Evolutionary conservation across 2,888 invertebrate species (phyloP), one percentile per base, ranked within the genome.

Genomic region (Eupithecia tripunctaria): DNA sequence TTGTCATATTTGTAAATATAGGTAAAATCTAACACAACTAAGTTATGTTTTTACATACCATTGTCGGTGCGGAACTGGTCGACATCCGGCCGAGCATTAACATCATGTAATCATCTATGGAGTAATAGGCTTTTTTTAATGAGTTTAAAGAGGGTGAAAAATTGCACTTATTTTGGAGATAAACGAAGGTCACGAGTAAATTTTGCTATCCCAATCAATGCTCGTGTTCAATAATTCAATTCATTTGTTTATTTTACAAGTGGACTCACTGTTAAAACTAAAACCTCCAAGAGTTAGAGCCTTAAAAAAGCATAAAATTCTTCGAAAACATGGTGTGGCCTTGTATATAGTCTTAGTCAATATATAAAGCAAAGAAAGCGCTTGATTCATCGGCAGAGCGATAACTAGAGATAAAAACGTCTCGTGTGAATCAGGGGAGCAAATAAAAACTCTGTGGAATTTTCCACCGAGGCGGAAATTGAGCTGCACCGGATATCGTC

Each of bases 401-500:
- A 74, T 67, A 72, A 71, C 63, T 66, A 51, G 32, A 77, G 76
- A 80, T 73, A 80, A 84, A 82, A 68, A 70, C 73, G 76, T 70
- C 77, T 59, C 78, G 81, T 82, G 81, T 81, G 82, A 85, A 87
- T 87, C 86, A 86, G 84, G 83, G 81, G 84, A 84, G 85, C 86
- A 89, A 91, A 90, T 88, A 91, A 91, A 90, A 89, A 88, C 85
- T 85, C 86, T 77, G 84, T 82, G 86, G 85, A 85, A 87, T 86
- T 86, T 90, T 89, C 88, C 86, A 89, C 87, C 85, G 87, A 82
- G 77, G 91, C 88, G 93, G 93, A 94, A 93, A 93, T 94, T 93
- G 92, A 90, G 90, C 90, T 91, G 89, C 91, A 89, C 89, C 92
- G 93, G 93, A 94, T 93, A 93, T 93, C 91, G 92, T 90, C 90